These are phyloP conservation scores for Lysiphlebus fabarum DNA, from an alignment of 1,140 invertebrate species.

Conservation along the genomic window DNA sequence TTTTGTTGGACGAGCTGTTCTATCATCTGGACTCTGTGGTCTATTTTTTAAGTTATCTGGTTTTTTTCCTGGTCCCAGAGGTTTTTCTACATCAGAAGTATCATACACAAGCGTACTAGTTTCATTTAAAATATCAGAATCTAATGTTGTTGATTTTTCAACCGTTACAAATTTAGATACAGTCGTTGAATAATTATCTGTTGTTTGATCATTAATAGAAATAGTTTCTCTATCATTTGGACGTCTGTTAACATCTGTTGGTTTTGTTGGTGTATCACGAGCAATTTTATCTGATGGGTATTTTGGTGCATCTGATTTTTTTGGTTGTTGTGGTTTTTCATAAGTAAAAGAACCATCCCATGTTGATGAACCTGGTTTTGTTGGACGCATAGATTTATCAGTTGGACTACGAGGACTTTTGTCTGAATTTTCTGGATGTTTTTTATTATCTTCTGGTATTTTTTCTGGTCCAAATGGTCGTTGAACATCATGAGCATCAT, in stretches of 20 bases:
- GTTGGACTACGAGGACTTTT: neutral
- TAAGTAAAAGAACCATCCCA: conserved; percentile 26
- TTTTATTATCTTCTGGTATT: neutral
- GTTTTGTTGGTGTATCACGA: neutral
- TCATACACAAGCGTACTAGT: conserved; percentile 21
- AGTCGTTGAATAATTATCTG: neutral
- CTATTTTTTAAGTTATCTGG: conserved; percentile 23
- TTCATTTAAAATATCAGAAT: conserved; percentile 21
- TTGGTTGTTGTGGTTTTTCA: conserved; percentile 6
- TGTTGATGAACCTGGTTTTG: conserved; percentile 21
- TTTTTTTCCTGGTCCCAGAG: neutral
- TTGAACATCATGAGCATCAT: conserved; percentile 17
- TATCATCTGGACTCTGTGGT: conserved; percentile 13
- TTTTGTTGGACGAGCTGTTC: conserved; percentile 22
- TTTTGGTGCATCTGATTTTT: conserved; percentile 1
- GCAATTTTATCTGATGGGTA: conserved; percentile 13
- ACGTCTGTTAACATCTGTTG: conserved; percentile 10
- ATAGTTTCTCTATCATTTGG: conserved; percentile 12
- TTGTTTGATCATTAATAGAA: neutral
- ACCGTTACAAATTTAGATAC: conserved; percentile 14
- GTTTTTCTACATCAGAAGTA: conserved; percentile 4
- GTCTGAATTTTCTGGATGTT: neutral
- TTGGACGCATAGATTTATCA: conserved; percentile 11
- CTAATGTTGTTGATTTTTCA: conserved; percentile 17
- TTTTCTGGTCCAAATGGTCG: neutral